Conservation (phyloP, 1,140 invertebrate genomes). For the Stegodyphus dumicola region DNA sequence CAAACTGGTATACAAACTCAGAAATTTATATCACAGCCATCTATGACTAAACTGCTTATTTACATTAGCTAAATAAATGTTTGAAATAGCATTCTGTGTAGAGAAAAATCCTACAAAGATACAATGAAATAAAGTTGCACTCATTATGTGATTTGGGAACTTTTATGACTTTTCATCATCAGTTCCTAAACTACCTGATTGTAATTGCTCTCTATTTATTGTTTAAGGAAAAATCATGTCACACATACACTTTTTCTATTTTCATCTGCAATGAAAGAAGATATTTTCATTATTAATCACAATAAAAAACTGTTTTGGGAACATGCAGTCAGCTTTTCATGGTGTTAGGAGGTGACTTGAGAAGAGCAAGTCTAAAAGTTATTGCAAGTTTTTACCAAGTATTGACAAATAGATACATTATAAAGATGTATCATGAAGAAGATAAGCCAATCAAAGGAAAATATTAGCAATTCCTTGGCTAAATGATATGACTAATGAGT, state of each 20-base stretch:
- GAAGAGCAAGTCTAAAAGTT: neutral
- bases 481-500: too few relatives aligned
- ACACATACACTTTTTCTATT: neutral
- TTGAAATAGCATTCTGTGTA: too few relatives aligned
- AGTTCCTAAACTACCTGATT: slow-evolving; percentile 10
- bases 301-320: neutral
- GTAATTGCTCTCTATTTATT: slow-evolving; percentile 26
- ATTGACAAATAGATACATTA: neutral
- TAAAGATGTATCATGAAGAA: too few relatives aligned
- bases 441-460: too few relatives aligned
- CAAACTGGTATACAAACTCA: too few relatives aligned
- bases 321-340: neutral
- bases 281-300: neutral
- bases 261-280: neutral
- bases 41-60: too few relatives aligned
- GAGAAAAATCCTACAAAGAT: too few relatives aligned
- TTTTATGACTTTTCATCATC: slow-evolving; percentile 19
- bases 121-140: too few relatives aligned
- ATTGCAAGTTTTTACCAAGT: neutral
- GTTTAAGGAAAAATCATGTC: neutral
- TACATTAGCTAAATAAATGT: too few relatives aligned
- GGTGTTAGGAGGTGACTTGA: neutral
- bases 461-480: too few relatives aligned
- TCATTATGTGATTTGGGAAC: too few relatives aligned
- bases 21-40: too few relatives aligned